Evolutionary conservation across 2,888 invertebrate species (phyloP), one percentile per base, ranked within the genome.

Genomic region (Lasius fuliginosus): DNA sequence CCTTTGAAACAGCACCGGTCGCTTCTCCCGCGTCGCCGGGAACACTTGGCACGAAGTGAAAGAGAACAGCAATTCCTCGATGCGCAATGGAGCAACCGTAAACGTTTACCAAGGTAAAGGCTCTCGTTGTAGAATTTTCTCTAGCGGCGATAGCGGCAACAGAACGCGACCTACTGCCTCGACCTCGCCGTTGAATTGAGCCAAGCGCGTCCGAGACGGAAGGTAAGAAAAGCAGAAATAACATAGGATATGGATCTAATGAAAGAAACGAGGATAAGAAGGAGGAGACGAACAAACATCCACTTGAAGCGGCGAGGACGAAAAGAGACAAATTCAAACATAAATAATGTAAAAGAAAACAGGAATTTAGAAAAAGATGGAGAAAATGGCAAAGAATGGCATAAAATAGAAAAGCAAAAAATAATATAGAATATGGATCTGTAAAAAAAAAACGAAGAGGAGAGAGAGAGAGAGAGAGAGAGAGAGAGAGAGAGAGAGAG

Each of bases 71-170:
- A 82, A 85, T 89, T 85, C 83, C 86, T 85, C 83, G 85, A 84
- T 46, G 82, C 49, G 18, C 88, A 85, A 85, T 83, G 60, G 83
- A 75, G 84, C 89, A 88, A 90, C 84, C 90, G 92, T 89, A 92
- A 92, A 91, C 91, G 90, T 92, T 93, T 91, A 90, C 90, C 88
- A 74, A 83, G 86, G 82, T 75, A 79, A 83, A 86, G 75, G 84
- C 82, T 82, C 84, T 90, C 88, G 88, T 91, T 77, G 89, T 88
- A 88, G 79, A 87, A 68, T 82, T 89, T 90, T 85, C 89, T 74
- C 75, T 89, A 88, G 87, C n/a, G n/a, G 90, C 87, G 85, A 85
- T 18, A 27, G 75, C 42, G 58, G 27, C 42, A 33, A 60, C 74
- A 27, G 75, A 73, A 74, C 74, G 74, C 75, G 79, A 60, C 79